Base-by-base conservation (phyloP, 2,888 invertebrate genomes). In the Notocelia uddmanniana region DNA sequence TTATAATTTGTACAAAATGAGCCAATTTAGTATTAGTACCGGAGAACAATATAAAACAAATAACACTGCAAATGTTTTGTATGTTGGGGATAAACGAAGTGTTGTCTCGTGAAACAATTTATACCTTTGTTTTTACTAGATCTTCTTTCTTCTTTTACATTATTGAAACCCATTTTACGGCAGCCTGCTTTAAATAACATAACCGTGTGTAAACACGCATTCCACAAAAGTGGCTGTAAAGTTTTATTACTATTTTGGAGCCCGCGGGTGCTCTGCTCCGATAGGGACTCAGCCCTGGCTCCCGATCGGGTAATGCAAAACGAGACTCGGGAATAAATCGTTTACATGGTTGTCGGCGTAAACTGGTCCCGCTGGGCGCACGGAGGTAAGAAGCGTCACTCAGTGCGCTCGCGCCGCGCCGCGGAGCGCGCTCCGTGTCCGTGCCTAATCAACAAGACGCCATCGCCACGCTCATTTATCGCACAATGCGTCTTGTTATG, bases 291-390 rank as follows among this genome's bases (percentile, higher is more conserved):
- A 91, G 80, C 91, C 92, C 92, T 92, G 86, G 85, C 87, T 90
- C 86, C 88, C 85, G 89, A 90, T 91, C 92, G 86, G 86, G 89
- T 90, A 92, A 93, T 92, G 92, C 92, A 92, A 92, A 92, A 92
- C 91, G 87, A 91, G 90, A 83, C 86, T 88, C 84, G 85, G 89
- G 91, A 90, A 93, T 93, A 92, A 93, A 93, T 93, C 91, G 93
- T 93, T 93, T 93, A 93, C 93, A 93, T 92, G 92, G 87, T 92
- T 92, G 93, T 93, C 92, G 91, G 92, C 91, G 91, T 92, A 93
- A 93, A 93, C 93, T 92, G 93, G 93, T 93, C 92, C 80, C 86
- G 83, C 85, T 84, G 84, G 85, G 83, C 80, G 80, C 81, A 79
- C 81, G 79, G 86, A 85, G 85, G 85, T 88, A 88, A 85, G 88